Conservation (phyloP, 2,113 vertebrate species). For the Triplophysa dalaica region DNA sequence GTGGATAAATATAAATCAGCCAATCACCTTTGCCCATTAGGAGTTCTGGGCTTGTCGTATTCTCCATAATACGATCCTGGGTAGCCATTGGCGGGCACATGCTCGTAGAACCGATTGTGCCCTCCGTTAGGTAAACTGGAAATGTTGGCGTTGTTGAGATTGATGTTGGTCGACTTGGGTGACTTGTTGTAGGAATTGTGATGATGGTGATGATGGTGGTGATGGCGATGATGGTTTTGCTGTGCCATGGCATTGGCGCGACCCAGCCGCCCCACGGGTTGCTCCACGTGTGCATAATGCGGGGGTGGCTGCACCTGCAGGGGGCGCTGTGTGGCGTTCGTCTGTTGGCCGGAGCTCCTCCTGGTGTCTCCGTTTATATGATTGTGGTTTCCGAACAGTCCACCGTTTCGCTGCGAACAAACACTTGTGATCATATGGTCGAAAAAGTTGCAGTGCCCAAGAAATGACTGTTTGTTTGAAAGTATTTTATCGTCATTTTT, state of each 20-base stretch:
- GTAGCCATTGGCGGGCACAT: constrained; percentile 81
- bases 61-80: constrained; percentile 76
- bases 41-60: constrained; percentile 79
- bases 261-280: constrained; percentile 81
- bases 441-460: neutral
- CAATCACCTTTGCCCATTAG: constrained; percentile 88
- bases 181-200: constrained; percentile 89
- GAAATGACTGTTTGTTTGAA: neutral
- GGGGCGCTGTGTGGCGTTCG: constrained; percentile 94
- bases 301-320: constrained; percentile 94
- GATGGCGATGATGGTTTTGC: constrained; percentile 80
- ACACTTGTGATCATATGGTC: constrained; percentile 63
- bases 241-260: constrained; percentile 89
- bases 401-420: constrained; percentile 90
- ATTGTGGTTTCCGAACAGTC: constrained; percentile 95
- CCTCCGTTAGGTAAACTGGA: constrained; percentile 89
- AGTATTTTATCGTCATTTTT: constrained; percentile 37
- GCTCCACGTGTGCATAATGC: constrained; percentile 86
- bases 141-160: constrained; percentile 98
- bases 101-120: constrained; percentile 81
- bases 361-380: constrained; percentile 90
- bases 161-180: constrained; percentile 96
- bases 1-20: neutral
- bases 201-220: constrained; percentile 85
- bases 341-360: constrained; percentile 87